Percentiles rank a stretch among this genome's conserved stretches.
Conservation (phyloP, 2,113 vertebrate species). For the Microcebus lehilahytsara region DNA sequence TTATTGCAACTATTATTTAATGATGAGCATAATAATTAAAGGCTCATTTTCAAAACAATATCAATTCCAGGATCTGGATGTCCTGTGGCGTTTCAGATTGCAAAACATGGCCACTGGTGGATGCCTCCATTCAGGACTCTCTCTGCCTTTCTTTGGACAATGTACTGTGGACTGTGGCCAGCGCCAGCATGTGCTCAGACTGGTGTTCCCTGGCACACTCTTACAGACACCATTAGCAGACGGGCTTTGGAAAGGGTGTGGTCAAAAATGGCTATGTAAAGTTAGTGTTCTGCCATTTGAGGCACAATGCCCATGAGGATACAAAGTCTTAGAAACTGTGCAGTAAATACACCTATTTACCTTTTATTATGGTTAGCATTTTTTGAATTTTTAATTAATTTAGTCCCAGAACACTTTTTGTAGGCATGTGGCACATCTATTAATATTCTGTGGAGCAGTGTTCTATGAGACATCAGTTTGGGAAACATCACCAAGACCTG, state of each 20-base stretch:
- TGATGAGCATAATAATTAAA: constrained; percentile 61
- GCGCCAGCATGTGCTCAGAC: neutral
- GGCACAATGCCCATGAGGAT: neutral
- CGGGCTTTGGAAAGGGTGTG: neutral
- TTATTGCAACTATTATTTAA: constrained; percentile 65
- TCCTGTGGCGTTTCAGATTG: neutral
- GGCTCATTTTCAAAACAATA: neutral
- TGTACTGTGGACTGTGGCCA: neutral
- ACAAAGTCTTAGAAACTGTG: neutral
- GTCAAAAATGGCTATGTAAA: neutral
- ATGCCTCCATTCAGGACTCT: neutral
- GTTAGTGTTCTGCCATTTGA: neutral
- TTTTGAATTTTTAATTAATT: neutral
- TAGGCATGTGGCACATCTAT: neutral
- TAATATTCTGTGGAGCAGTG: neutral
- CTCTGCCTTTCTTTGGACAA: neutral
- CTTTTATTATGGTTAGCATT: neutral
- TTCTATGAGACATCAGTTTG: neutral
- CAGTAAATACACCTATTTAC: neutral
- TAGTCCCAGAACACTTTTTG: neutral
- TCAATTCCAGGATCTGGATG: neutral
- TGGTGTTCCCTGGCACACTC: neutral
- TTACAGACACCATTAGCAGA: neutral
- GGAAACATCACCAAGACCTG: neutral
- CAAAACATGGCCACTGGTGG: neutral